Base-by-base conservation (phyloP, 2,797 vertebrate species). In the Darevskia nairensis region DNA sequence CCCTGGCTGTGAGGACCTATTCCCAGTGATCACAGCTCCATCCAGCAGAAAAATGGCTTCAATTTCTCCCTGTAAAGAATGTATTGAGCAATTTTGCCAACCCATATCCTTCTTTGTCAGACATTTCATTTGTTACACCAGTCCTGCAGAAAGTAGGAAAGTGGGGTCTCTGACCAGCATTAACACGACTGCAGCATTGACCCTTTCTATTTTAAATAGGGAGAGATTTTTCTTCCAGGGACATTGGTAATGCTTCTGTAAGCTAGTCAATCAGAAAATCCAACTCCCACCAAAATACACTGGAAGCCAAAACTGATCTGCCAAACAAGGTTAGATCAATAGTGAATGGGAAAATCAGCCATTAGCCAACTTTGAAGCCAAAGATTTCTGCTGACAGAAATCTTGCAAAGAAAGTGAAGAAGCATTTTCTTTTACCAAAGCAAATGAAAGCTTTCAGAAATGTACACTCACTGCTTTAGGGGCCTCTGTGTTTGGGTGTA, bases 1-100 rank as follows among this genome's bases (percentile, higher is more conserved):
- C 92, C 78, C 77, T 81, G 55, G 29, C 88, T 64, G 82, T 84
- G 71, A 94, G 89, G 90, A 93, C 83, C 79, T 35, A 84, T 92
- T 96, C 89, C 87, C 77, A 23, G 5, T 17, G 32, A 95, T 92
- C 87, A 55, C 91, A 50, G 9, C 86, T 46, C 7, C 78, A 69
- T 32, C 79, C 81, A 1, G n/a, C 0, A 90, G 92, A 92, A 95
- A 93, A 94, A 96, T 74, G 78, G 19, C 93, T 93, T 93, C 92
- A 86, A 87, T 95, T 94, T 93, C 19, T 81, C 81, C 69, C 83
- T 0, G 59, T 86, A 81, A 91, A 82, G 71, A 89, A 85, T 11
- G 84, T 74, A 88, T 82, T 68, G 0, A 88, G 87, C 32, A 89
- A 72, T 90, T 95, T 85, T 89, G 92, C 78, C 75, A 94, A 7